phyloP scores from a whole-genome alignment of 2,888 invertebrate species.

The Plagodis dolabraria region DNA sequence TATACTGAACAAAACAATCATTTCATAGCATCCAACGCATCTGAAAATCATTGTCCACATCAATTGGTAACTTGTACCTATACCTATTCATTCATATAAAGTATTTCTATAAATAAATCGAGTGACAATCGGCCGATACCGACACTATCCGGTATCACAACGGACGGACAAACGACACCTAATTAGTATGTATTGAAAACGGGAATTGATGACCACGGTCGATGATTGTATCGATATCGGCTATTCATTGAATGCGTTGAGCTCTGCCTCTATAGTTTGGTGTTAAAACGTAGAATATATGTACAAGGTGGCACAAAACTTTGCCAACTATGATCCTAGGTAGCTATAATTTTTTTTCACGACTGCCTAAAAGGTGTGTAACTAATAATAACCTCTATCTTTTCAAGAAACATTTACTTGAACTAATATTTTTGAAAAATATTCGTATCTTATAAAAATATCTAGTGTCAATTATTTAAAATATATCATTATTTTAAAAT shows the following conservation, averaged over 20 bases:
- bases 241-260: background rate
- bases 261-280: background rate
- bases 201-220: conserved; percentile 43
- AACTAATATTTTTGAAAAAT: no score
- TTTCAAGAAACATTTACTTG: no score
- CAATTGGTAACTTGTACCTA: conserved; percentile 5
- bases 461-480: no score
- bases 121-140: conserved; percentile 47
- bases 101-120: conserved; percentile 35
- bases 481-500: no score
- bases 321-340: no score
- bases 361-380: no score
- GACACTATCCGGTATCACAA: conserved; percentile 42
- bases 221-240: conserved; percentile 16
- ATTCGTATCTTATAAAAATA: no score
- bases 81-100: conserved; percentile 2
- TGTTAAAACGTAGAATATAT: no score
- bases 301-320: no score
- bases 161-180: conserved; percentile 44
- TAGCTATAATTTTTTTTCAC: no score
- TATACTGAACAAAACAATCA: background rate
- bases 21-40: conserved; percentile 12
- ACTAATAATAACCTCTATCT: no score
- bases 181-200: conserved; percentile 64
- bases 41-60: conserved; percentile 7